Percentiles rank a stretch among this genome's conserved stretches.
phyloP scores from a whole-genome alignment of 2,888 invertebrate species.

The Polymixis flavicincta region DNA sequence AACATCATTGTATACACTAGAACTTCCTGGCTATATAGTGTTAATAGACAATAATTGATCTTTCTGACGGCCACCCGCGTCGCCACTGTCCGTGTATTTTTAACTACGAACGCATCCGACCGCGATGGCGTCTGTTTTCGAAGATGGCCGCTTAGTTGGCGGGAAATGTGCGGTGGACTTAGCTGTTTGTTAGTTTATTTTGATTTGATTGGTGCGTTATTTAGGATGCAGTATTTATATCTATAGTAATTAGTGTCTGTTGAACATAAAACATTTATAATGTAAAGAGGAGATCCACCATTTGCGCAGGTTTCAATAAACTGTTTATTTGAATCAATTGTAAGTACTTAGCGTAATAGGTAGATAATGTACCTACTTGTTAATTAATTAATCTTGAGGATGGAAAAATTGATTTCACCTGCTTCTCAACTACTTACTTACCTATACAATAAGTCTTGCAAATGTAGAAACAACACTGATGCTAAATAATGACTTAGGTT shows the following conservation, averaged over 20 bases:
- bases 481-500: too few species aligned
- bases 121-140: slow-evolving; percentile 66
- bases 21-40: slow-evolving; percentile 80
- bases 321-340: too few species aligned
- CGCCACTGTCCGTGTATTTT: slow-evolving; percentile 75
- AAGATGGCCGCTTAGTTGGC: slow-evolving; percentile 68
- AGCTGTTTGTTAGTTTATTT: slow-evolving; percentile 54
- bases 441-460: not conserved
- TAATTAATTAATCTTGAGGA: too few species aligned
- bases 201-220: slow-evolving; percentile 47
- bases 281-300: slow-evolving; percentile 1
- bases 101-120: slow-evolving; percentile 62
- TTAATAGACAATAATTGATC: slow-evolving; percentile 88
- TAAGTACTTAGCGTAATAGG: too few species aligned
- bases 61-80: slow-evolving; percentile 83
- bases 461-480: not conserved
- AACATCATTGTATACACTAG: slow-evolving; percentile 66
- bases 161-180: slow-evolving; percentile 68
- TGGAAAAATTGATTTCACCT: too few species aligned
- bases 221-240: slow-evolving; percentile 31
- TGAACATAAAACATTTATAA: slow-evolving; percentile 9
- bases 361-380: too few species aligned
- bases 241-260: slow-evolving; percentile 26
- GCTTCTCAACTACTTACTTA: too few species aligned
- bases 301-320: not conserved